Evolutionary conservation across 2,797 vertebrate species (phyloP).

Genomic region (Mycteria americana): DNA sequence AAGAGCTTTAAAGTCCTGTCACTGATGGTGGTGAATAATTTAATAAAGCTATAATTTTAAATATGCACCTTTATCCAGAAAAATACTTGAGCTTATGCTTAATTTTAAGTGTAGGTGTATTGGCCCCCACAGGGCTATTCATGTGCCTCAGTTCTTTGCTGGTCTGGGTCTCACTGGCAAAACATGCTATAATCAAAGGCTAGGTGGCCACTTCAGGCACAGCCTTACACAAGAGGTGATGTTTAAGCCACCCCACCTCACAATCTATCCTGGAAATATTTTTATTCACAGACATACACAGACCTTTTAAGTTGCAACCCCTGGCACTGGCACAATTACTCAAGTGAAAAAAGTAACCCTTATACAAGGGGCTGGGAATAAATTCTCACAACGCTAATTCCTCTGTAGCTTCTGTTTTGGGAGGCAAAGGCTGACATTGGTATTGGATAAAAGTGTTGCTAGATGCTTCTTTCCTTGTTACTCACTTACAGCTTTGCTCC

Average conservation of each 20-base stretch:
- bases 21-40: background rate
- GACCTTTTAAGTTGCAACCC: background rate
- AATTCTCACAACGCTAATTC: background rate
- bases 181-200: background rate
- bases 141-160: background rate
- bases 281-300: background rate
- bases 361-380: background rate
- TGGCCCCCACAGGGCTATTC: background rate
- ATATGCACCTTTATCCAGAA: background rate
- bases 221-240: background rate
- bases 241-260: background rate
- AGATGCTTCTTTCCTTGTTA: background rate
- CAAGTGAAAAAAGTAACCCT: background rate
- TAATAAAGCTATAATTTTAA: slow-evolving; percentile 6
- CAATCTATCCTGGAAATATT: background rate
- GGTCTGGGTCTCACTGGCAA: background rate
- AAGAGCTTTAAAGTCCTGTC: background rate
- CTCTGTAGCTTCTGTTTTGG: background rate
- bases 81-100: background rate
- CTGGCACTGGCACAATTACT: background rate
- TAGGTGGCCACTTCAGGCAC: background rate
- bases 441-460: background rate
- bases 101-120: background rate
- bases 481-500: background rate
- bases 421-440: background rate